Conservation (phyloP, 2,888 invertebrate genomes). For the Polydrusus tereticollis region DNA sequence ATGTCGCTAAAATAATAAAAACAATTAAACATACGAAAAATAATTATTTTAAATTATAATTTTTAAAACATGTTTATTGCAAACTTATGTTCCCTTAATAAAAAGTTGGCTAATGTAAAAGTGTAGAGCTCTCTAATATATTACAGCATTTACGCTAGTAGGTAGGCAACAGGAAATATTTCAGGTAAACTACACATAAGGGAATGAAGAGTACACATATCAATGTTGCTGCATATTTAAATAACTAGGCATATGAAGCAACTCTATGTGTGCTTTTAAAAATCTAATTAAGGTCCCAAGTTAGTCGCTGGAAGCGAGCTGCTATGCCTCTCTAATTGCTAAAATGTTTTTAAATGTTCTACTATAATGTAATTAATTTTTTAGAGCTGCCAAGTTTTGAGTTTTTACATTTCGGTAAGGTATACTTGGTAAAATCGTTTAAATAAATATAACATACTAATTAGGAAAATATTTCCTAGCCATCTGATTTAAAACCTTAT, state of each 20-base stretch:
- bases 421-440: too few species aligned
- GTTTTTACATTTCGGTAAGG: too few species aligned
- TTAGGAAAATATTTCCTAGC: too few species aligned
- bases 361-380: constrained; percentile 25
- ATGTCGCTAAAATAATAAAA: too few species aligned
- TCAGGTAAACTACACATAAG: constrained; percentile 21
- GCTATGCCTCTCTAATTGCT: constrained; percentile 27
- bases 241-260: constrained; percentile 30
- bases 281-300: constrained; percentile 21
- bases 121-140: constrained; percentile 22
- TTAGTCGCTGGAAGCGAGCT: neutral
- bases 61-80: too few species aligned
- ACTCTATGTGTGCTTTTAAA: constrained; percentile 31
- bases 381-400: constrained; percentile 13
- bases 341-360: constrained; percentile 34
- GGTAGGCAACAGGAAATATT: constrained; percentile 23
- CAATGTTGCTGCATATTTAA: constrained; percentile 19
- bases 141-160: constrained; percentile 15
- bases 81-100: neutral
- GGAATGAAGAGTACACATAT: constrained; percentile 23
- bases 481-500: too few species aligned
- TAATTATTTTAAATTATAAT: too few species aligned
- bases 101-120: constrained; percentile 7
- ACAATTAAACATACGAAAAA: too few species aligned
- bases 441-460: too few species aligned